A percentile compares a stretch with the other conserved stretches of the same genome.
phyloP scores from a whole-genome alignment of 1,140 invertebrate species.

The Lepeophtheirus salmonis region DNA sequence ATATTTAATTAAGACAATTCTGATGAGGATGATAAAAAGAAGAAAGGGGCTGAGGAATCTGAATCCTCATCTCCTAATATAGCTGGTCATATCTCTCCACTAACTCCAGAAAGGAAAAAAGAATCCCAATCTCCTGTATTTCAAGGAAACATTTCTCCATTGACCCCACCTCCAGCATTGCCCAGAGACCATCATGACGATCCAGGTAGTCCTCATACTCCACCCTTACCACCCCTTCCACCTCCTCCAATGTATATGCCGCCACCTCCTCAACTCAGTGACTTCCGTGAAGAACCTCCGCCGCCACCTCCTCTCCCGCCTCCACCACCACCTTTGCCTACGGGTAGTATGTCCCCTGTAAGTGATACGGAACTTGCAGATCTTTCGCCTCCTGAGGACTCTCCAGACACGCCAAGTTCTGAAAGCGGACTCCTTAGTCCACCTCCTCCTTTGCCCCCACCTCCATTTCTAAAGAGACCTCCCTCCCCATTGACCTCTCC shows the following conservation, averaged over 20 bases:
- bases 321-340: too few relatives aligned
- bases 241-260: too few relatives aligned
- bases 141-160: too few relatives aligned
- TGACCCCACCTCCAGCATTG: not conserved
- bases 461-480: not conserved
- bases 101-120: not conserved
- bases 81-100: not conserved
- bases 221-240: not conserved
- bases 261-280: too few relatives aligned
- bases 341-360: conserved; percentile 12
- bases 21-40: too few relatives aligned
- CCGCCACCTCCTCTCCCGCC: too few relatives aligned
- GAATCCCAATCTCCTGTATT: too few relatives aligned
- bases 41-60: too few relatives aligned
- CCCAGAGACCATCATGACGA: not conserved
- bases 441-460: not conserved
- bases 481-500: conserved; percentile 5
- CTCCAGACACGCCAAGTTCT: not conserved
- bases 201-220: not conserved
- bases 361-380: conserved; percentile 11
- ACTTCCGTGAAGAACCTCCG: too few relatives aligned
- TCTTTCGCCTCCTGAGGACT: conserved; percentile 5
- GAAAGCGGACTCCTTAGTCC: not conserved
- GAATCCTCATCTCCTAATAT: not conserved
- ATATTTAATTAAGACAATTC: too few relatives aligned